Percentiles rank a stretch among this genome's conserved stretches.
phyloP scores from a whole-genome alignment of 2,888 invertebrate genomes.

The Hydrotaea diabolus region DNA sequence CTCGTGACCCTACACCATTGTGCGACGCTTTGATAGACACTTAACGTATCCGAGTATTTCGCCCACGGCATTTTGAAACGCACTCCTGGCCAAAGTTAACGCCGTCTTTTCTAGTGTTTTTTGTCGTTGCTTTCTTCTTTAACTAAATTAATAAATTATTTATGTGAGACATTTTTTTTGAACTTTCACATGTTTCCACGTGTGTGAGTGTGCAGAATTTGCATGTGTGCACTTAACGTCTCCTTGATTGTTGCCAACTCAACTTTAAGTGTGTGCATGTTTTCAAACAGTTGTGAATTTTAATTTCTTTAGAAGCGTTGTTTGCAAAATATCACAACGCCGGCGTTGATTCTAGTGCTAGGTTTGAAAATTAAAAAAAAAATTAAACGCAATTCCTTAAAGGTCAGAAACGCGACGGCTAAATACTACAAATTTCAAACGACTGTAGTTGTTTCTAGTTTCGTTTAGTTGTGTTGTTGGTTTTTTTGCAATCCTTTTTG shows the following conservation, averaged over 20 bases:
- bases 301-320: background rate
- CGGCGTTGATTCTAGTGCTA: no score
- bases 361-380: background rate
- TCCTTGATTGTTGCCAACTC: background rate
- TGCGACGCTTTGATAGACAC: no score
- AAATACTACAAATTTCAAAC: constrained; percentile 2
- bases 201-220: background rate
- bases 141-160: background rate
- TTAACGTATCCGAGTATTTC: no score
- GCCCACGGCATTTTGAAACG: no score
- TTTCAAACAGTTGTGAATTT: background rate
- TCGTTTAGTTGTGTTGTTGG: background rate
- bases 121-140: background rate
- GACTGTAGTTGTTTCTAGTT: constrained; percentile 11
- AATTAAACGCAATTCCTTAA: constrained; percentile 59
- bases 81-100: no score
- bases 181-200: background rate
- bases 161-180: background rate
- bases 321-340: background rate
- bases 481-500: background rate
- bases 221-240: constrained; percentile 8
- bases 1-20: no score
- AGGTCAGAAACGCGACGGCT: constrained; percentile 53
- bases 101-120: no score
- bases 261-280: background rate